These are phyloP conservation scores for Pyxicephalus adspersus DNA, from an alignment of 2,113 vertebrate species.

Conservation along the genomic window DNA sequence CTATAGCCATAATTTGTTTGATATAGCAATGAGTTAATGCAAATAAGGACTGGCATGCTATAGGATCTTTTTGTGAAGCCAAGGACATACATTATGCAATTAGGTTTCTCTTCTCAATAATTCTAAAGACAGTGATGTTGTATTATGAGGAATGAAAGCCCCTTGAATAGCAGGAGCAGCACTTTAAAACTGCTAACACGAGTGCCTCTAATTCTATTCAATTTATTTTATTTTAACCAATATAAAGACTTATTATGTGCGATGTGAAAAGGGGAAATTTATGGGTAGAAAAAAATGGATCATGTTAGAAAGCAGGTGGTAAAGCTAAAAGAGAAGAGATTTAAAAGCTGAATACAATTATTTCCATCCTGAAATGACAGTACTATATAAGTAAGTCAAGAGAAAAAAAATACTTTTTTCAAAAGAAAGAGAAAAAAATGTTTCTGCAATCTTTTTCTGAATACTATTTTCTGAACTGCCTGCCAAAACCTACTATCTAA, in stretches of 20 bases:
- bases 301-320: constrained; percentile 50
- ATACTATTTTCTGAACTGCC: constrained; percentile 27
- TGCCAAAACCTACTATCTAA: constrained; percentile 44
- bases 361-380: constrained; percentile 36
- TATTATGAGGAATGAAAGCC: constrained; percentile 50
- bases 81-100: constrained; percentile 57
- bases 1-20: no score
- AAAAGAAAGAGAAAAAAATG: background rate
- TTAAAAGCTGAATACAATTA: constrained; percentile 38
- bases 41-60: background rate
- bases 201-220: constrained; percentile 51
- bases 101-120: constrained; percentile 54
- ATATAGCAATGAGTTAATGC: constrained; percentile 2
- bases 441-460: constrained; percentile 32
- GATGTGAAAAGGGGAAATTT: constrained; percentile 51
- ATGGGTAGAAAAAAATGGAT: constrained; percentile 35
- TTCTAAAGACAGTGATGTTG: constrained; percentile 56
- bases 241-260: constrained; percentile 50
- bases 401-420: constrained; percentile 24
- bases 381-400: constrained; percentile 10
- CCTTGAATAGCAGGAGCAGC: constrained; percentile 20
- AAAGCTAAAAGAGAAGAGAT: constrained; percentile 33
- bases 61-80: constrained; percentile 46
- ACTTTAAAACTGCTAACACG: constrained; percentile 30
- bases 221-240: constrained; percentile 55